phyloP scores from a whole-genome alignment of 2,113 vertebrate genomes.

The Phrynosoma blainvillii region DNA sequence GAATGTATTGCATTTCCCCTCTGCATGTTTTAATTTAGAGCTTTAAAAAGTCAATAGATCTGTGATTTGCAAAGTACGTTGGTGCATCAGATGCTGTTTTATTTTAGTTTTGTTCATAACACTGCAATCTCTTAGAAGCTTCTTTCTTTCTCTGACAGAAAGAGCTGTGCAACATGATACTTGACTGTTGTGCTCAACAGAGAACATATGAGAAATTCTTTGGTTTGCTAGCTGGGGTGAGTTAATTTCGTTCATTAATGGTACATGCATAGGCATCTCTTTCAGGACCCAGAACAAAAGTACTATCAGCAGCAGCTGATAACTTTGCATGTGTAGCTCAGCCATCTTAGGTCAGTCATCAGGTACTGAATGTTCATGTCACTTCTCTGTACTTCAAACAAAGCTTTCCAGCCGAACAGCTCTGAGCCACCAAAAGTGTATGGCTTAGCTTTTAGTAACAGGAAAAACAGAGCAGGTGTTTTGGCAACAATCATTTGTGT shows the following conservation, averaged over 20 bases:
- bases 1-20: neutral
- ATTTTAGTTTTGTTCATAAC: neutral
- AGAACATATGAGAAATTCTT: conserved; percentile 99
- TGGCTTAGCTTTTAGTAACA: neutral
- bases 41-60: neutral
- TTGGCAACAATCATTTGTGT: neutral
- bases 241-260: conserved; percentile 55
- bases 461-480: neutral
- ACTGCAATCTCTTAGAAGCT: neutral
- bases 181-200: conserved; percentile 98
- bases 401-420: neutral
- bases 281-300: neutral
- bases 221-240: conserved; percentile 95
- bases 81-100: neutral
- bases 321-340: neutral
- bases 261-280: neutral
- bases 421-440: neutral
- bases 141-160: conserved; percentile 79
- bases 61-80: neutral
- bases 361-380: neutral
- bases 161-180: conserved; percentile 99
- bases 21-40: neutral
- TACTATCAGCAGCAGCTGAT: neutral
- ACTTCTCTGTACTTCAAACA: neutral
- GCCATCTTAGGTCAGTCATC: neutral